These are phyloP conservation scores for Rafetus swinhoei DNA, from an alignment of 2,113 vertebrate genomes.

Conservation along the genomic window DNA sequence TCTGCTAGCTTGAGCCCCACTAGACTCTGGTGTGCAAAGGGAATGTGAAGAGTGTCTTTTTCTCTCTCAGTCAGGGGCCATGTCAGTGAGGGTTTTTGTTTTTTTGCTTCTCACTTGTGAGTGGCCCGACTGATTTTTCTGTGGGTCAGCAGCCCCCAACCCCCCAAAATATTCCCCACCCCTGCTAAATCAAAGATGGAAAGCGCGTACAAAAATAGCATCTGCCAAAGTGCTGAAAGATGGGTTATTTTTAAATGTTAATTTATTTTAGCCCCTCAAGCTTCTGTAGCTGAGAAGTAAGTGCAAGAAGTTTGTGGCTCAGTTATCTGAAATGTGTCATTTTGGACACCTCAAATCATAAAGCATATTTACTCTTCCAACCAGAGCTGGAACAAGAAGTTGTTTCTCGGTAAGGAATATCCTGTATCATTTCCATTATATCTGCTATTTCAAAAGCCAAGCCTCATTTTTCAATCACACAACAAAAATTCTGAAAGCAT, in stretches of 20 bases:
- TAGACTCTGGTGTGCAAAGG: too few species aligned
- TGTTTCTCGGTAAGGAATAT: background rate
- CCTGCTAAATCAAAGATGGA: background rate
- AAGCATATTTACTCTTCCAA: background rate
- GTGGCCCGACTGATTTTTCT: too few species aligned
- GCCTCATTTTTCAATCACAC: too few species aligned
- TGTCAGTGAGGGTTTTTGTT: too few species aligned
- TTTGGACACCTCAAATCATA: background rate
- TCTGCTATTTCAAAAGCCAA: background rate
- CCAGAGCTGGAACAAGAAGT: background rate
- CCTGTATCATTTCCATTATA: background rate
- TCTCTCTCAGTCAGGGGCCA: too few species aligned
- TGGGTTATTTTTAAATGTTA: conserved; percentile 22
- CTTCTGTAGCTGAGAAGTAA: conserved; percentile 2
- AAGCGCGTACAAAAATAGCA: background rate
- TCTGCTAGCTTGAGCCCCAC: too few species aligned
- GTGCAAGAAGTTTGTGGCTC: background rate
- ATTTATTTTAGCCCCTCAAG: conserved; percentile 40
- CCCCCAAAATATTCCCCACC: too few species aligned
- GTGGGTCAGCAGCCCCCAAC: too few species aligned
- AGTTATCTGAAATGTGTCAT: background rate
- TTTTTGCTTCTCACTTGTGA: too few species aligned
- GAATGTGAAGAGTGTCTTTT: too few species aligned
- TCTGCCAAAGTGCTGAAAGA: conserved; percentile 34
- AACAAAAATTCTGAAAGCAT: background rate